phyloP scores from a whole-genome alignment of 2,888 invertebrate genomes.

The Hypercompe scribonia region DNA sequence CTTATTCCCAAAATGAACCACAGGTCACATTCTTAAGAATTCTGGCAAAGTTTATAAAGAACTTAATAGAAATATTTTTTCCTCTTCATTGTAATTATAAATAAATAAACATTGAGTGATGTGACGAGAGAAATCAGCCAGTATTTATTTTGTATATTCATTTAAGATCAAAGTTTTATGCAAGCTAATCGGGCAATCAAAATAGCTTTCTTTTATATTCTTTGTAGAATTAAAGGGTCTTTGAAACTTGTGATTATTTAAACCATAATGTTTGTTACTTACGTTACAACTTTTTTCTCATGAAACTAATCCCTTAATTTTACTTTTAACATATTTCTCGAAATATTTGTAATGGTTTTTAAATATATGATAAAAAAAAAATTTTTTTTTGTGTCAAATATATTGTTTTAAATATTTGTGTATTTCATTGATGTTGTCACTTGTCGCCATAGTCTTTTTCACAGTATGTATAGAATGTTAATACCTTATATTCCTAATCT shows the following conservation, averaged over 20 bases:
- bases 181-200: not conserved
- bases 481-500: constrained; percentile 18
- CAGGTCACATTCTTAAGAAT: not conserved
- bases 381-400: too few species aligned
- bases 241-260: too few species aligned
- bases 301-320: too few species aligned
- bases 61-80: not conserved
- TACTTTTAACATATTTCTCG: too few species aligned
- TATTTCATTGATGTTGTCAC: not conserved
- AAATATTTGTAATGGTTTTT: too few species aligned
- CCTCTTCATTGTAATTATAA: not conserved
- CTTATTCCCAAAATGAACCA: not conserved
- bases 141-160: not conserved
- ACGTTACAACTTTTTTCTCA: too few species aligned
- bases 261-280: too few species aligned
- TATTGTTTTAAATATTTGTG: too few species aligned
- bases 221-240: not conserved
- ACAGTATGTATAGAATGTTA: not conserved
- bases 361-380: too few species aligned
- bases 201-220: too few species aligned
- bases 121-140: not conserved
- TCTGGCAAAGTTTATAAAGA: not conserved
- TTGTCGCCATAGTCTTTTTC: not conserved
- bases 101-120: not conserved
- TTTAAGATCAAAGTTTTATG: not conserved